phyloP scores from a whole-genome alignment of 2,113 vertebrate genomes.

The Tachysurus vachellii region DNA sequence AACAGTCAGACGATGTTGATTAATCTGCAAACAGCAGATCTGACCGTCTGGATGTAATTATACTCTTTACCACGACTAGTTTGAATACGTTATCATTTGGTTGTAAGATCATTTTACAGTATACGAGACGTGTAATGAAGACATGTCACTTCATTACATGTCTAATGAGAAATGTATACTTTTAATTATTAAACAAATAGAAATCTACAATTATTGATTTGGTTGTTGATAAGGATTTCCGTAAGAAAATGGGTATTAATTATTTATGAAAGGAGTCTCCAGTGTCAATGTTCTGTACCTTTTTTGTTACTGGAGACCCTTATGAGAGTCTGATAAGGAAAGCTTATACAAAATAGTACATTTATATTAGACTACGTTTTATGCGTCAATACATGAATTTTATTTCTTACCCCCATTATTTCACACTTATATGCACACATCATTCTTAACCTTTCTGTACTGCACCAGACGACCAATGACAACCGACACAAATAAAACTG shows the following conservation, averaged over 20 bases:
- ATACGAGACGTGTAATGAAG: neutral
- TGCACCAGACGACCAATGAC: neutral
- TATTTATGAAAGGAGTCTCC: neutral
- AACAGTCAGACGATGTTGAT: neutral
- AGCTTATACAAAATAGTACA: neutral
- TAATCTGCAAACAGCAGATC: neutral
- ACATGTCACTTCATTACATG: neutral
- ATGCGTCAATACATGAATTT: neutral
- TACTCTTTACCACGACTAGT: neutral
- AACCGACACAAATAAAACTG: neutral
- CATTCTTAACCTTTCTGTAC: neutral
- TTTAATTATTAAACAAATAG: neutral
- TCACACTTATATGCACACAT: neutral
- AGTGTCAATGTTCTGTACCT: neutral
- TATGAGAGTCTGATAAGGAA: neutral
- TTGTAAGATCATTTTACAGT: too few species aligned
- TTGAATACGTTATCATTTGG: neutral
- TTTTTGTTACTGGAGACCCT: neutral
- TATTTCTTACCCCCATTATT: neutral
- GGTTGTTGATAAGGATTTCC: neutral
- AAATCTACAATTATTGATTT: neutral
- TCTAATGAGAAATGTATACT: neutral
- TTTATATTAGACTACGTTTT: neutral
- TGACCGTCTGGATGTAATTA: neutral
- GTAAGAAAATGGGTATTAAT: neutral